These are phyloP conservation scores for Chrosomus eos DNA, from an alignment of 2,797 vertebrate genomes.

Conservation along the genomic window DNA sequence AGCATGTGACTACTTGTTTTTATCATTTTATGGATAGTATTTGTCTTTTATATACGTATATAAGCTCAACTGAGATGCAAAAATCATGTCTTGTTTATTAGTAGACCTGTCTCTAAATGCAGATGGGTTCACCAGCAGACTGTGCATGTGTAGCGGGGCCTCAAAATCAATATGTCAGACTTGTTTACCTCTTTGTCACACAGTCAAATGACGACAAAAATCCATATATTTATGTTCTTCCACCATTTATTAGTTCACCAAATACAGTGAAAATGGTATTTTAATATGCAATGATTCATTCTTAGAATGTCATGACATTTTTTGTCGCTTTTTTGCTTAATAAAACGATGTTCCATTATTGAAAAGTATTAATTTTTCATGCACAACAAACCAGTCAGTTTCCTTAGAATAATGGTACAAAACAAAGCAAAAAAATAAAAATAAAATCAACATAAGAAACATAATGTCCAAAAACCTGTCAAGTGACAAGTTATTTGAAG, in stretches of 20 bases:
- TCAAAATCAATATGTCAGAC: background rate
- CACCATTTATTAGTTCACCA: constrained; percentile 97
- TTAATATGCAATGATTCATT: constrained; percentile 97
- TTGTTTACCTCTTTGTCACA: background rate
- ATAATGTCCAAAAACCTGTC: constrained; percentile 79
- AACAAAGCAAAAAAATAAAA: constrained; percentile 82
- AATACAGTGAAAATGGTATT: constrained; percentile 97
- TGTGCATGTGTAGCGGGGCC: background rate
- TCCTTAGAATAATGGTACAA: constrained; percentile 92
- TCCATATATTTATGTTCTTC: constrained; percentile 71
- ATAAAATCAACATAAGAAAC: constrained; percentile 74
- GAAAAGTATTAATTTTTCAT: constrained; percentile 92
- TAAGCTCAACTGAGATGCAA: background rate
- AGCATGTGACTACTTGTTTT: background rate
- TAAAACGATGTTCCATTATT: constrained; percentile 90
- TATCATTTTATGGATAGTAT: background rate
- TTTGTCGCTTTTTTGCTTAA: constrained; percentile 86
- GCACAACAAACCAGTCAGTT: constrained; percentile 92
- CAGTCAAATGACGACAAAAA: constrained; percentile 65
- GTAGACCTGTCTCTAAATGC: background rate
- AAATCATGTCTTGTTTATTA: constrained; percentile 11
- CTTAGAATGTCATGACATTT: constrained; percentile 94
- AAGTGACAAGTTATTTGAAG: constrained; percentile 85
- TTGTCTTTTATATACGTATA: background rate
- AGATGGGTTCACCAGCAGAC: background rate